These are phyloP conservation scores for Scaptomyza cyrtandrae DNA, from an alignment of 2,888 invertebrate species.

Conservation along the genomic window DNA sequence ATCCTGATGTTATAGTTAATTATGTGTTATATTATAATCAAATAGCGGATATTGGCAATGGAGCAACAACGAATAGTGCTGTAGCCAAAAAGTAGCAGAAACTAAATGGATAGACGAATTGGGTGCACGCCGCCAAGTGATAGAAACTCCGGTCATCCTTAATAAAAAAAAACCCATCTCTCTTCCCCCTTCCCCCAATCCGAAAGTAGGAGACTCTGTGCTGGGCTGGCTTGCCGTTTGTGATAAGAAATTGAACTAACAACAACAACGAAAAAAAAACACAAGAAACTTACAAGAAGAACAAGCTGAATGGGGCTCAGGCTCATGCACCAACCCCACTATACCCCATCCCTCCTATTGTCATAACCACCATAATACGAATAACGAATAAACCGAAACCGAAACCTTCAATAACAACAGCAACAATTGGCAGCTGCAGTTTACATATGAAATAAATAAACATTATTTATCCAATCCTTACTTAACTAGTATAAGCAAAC, in stretches of 20 bases:
- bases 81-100: constrained; percentile 3
- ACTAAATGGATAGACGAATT: neutral
- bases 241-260: constrained; percentile 24
- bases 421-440: constrained; percentile 34
- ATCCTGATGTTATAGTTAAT: constrained; percentile 5
- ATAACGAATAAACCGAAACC: neutral
- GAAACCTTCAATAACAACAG: neutral
- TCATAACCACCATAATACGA: constrained; percentile 1
- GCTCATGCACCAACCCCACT: constrained; percentile 2
- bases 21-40: constrained; percentile 12
- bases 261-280: neutral
- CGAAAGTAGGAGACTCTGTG: constrained; percentile 5
- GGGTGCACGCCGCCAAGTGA: constrained; percentile 30
- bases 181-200: too few species aligned
- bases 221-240: constrained; percentile 26
- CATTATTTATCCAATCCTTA: neutral
- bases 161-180: neutral
- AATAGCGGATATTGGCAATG: neutral
- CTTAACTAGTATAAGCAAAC: constrained; percentile 11
- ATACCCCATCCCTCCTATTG: neutral
- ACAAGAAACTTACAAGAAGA: neutral
- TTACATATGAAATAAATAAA: constrained; percentile 4
- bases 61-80: neutral
- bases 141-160: constrained; percentile 5
- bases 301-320: neutral